Evolutionary conservation across 2,113 vertebrate species (phyloP).

Genomic region (Oplegnathus fasciatus): DNA sequence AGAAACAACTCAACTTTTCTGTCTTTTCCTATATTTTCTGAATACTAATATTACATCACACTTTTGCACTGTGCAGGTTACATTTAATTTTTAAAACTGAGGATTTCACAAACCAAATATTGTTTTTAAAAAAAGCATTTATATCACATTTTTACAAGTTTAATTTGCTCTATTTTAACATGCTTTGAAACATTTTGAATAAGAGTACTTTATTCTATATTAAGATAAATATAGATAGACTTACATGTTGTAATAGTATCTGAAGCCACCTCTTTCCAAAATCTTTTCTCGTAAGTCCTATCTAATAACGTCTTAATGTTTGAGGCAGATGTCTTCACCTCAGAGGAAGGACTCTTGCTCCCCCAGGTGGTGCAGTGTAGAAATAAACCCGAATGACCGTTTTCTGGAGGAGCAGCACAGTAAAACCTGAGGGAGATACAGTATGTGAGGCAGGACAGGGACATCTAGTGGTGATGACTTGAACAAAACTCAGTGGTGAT

Average conservation of each 20-base stretch:
- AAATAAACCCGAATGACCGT: not conserved
- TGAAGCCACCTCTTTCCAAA: no score
- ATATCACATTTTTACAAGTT: not conserved
- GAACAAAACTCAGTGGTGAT: not conserved
- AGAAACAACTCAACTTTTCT: not conserved
- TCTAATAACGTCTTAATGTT: not conserved
- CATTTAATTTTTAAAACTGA: not conserved
- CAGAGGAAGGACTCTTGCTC: conserved; percentile 52
- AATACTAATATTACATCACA: not conserved
- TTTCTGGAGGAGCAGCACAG: not conserved
- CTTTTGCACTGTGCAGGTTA: not conserved
- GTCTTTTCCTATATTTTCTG: not conserved
- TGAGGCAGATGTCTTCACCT: not conserved
- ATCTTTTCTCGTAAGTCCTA: not conserved
- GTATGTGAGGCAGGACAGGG: conserved; percentile 13
- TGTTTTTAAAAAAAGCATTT: not conserved
- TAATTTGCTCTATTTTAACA: not conserved
- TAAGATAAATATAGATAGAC: not conserved
- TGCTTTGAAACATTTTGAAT: not conserved
- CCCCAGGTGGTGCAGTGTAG: conserved; percentile 47
- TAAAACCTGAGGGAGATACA: not conserved
- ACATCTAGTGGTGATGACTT: conserved; percentile 33
- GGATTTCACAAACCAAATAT: not conserved
- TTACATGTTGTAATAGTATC: not conserved
- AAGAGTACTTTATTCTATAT: not conserved